Evolutionary conservation across 2,888 invertebrate species (phyloP), one percentile per base, ranked within the genome.

Genomic region (Tipula helvola): DNA sequence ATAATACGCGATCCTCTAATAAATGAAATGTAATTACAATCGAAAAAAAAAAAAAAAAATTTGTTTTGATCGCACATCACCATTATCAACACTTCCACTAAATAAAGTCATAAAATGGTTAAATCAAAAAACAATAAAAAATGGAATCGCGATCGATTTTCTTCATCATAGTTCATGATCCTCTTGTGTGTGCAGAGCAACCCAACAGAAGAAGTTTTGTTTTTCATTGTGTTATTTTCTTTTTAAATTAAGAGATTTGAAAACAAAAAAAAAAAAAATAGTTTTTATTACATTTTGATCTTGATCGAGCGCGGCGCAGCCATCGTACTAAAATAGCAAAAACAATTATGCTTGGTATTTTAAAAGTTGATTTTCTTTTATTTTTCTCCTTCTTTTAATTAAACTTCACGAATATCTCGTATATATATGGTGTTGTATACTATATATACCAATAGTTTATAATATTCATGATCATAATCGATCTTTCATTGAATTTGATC

Each of bases 1-100:
- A 71, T 71, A 71, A 71, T 71, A 71, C 71, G 71, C 71, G 71
- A 71, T 71, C 71, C 71, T 71, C 71, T 71, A 71, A 71, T 71
- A 71, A 71, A 71, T 71, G 71, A 71, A 71, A 28, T 71, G 71
- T 71, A 71, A 71, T 71, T 71, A 28, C 71, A 28, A 28, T 71
- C 71, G 71, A 71, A 71, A 44, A 71, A 10, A 71, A 71, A 71
- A 71, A 52, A 52, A 16, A 44, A 44, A 3, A 52, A n/a, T n/a
- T n/a, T 47, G 13, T n/a, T 71, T 71, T 71, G 71, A 71, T 71
- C 71, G 71, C 71, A 71, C 28, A 71, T 71, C 71, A 28, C 71
- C 52, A 28, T 71, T 71, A 71, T 71, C 71, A 71, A 71, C 71
- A 71, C 71, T 71, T 71, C 71, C 71, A 71, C 71, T 71, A 71